Conservation (phyloP, 2,888 invertebrate genomes). For the Pollenia amentaria region DNA sequence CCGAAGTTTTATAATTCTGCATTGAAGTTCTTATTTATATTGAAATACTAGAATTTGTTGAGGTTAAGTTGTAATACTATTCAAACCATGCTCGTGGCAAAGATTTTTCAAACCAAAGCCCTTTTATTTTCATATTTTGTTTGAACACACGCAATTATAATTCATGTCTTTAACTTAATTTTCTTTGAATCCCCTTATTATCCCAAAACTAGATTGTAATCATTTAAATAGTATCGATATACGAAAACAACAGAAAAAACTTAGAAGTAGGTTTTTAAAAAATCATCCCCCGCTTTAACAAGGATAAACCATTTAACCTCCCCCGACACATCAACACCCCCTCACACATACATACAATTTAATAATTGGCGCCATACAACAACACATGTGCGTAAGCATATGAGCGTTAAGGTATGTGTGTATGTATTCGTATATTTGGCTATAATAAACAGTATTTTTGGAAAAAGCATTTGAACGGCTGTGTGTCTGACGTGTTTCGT, state of each 20-base stretch:
- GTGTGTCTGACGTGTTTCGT: constrained; percentile 36
- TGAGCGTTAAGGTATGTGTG: neutral
- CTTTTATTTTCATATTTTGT: constrained; percentile 3
- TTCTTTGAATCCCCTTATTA: constrained; percentile 37
- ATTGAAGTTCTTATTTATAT: neutral
- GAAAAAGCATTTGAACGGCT: constrained; percentile 27
- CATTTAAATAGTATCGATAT: constrained; percentile 50
- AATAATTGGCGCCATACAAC: constrained; percentile 31
- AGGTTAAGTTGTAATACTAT: neutral
- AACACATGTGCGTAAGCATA: constrained; percentile 23
- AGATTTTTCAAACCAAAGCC: neutral
- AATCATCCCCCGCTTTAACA: neutral
- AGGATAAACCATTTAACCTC: neutral
- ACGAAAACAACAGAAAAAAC: constrained; percentile 10
- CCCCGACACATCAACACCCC: neutral
- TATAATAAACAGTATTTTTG: constrained; percentile 33
- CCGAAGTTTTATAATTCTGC: no score
- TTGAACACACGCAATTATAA: constrained; percentile 29
- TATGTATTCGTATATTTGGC: neutral
- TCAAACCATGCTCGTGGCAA: neutral
- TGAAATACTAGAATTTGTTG: neutral
- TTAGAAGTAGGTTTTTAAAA: neutral
- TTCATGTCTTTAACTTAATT: constrained; percentile 35
- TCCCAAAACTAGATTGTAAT: constrained; percentile 38
- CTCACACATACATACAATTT: constrained; percentile 25